Base-by-base conservation (phyloP, 2,113 vertebrate species). In the Coptodon bakossiorum region DNA sequence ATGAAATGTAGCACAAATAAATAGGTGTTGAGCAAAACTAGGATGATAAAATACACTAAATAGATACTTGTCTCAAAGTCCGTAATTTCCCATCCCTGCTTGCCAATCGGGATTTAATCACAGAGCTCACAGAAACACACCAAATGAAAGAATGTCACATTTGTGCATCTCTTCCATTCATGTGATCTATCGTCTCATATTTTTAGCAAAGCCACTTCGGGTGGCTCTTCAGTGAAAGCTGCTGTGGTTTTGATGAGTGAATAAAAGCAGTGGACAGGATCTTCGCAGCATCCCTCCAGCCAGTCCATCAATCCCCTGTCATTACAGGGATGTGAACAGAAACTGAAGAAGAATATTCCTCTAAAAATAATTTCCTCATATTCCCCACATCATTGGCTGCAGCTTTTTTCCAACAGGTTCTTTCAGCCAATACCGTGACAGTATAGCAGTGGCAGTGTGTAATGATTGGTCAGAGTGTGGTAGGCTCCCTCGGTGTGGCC, bases 311-410 rank as follows among this genome's bases (percentile, higher is more conserved):
- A 45, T 80, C 68, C 93, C 85, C 95, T 96, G 89, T 93, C 92
- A 95, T 95, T 95, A 93, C 85, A 54, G 78, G 63, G 80, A 92
- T 38, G 80, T 73, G 79, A 91, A 86, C 54, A 93, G 17, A 71
- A 82, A 92, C 90, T 57, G 63, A 56, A 86, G 82, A 66, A 36
- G 87, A 87, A 88, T 83, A 85, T 86, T 91, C 71, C 82, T 86
- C 90, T 78, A 89, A 93, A 91, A 91, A 93, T 94, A 93, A 91
- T 90, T 82, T 84, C 66, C 76, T 88, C 94, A 86, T 87, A 83
- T 76, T 87, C 93, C 68, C 84, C 83, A 81, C 66, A 54, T 83
- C 56, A 90, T 89, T 93, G 91, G 88, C 73, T 94, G 87, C 86
- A 90, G 89, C 90, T 84, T 85, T 93, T 90, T 93, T 88, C 84